phyloP scores from a whole-genome alignment of 2,888 invertebrate species.

The Pollenia angustigena region DNA sequence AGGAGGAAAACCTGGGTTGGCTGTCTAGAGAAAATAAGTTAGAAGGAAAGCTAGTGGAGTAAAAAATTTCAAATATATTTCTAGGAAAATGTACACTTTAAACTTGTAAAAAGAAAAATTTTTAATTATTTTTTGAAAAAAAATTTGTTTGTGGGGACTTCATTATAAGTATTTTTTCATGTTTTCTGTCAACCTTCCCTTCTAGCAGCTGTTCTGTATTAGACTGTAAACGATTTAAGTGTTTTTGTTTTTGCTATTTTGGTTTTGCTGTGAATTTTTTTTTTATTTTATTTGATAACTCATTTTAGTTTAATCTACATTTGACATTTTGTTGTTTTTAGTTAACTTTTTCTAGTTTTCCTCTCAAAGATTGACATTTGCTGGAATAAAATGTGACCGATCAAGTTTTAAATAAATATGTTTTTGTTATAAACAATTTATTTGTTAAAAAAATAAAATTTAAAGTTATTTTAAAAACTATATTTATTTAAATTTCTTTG shows the following conservation, averaged over 20 bases:
- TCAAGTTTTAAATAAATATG: constrained; percentile 37
- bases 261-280: not conserved
- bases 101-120: no score
- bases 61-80: no score
- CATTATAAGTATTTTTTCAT: not conserved
- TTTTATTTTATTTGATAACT: constrained; percentile 9
- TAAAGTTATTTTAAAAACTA: no score
- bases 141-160: not conserved
- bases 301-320: constrained; percentile 49
- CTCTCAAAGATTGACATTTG: constrained; percentile 50
- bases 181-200: not conserved
- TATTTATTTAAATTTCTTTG: constrained; percentile 3
- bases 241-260: not conserved
- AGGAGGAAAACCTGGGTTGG: not conserved
- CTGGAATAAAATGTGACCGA: constrained; percentile 8
- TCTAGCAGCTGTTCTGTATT: not conserved
- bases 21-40: not conserved
- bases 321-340: constrained; percentile 47
- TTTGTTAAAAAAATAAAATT: not conserved
- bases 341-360: not conserved
- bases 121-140: not conserved
- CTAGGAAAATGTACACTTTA: no score
- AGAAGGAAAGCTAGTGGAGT: not conserved
- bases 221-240: not conserved
- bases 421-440: not conserved